Conservation (phyloP, 1,140 invertebrate species). For the Neodiprion lecontei region DNA sequence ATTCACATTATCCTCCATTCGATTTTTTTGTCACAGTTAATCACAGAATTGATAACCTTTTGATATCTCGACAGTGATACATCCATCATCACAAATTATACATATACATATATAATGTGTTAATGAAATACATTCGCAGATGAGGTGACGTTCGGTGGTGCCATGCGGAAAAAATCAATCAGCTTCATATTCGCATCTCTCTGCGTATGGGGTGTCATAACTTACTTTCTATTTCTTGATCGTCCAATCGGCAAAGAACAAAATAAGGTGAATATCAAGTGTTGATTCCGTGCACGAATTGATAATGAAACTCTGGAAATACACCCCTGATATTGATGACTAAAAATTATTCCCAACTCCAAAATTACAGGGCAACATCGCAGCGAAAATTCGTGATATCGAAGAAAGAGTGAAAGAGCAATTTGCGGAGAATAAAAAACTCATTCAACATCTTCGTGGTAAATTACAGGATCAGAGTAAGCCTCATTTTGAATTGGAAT, state of each 20-base stretch:
- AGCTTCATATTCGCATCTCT: slow-evolving; percentile 52
- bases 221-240: slow-evolving; percentile 54
- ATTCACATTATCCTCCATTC: no score
- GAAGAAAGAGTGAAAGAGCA: slow-evolving; percentile 48
- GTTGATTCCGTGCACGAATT: neutral
- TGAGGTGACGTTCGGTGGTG: slow-evolving; percentile 55
- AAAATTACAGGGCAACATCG: neutral
- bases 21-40: no score
- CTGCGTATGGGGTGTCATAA: slow-evolving; percentile 55
- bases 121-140: slow-evolving; percentile 33
- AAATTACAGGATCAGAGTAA: slow-evolving; percentile 44
- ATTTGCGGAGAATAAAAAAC: slow-evolving; percentile 45
- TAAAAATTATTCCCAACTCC: no score
- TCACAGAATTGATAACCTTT: no score
- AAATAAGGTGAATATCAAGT: slow-evolving; percentile 31
- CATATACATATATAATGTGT: no score
- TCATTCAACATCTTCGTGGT: slow-evolving; percentile 41
- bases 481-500: slow-evolving; percentile 11
- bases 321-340: no score
- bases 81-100: no score
- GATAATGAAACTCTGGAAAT: neutral
- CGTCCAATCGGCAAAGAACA: slow-evolving; percentile 48
- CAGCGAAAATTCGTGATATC: slow-evolving; percentile 45
- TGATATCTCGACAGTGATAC: no score
- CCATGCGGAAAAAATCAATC: slow-evolving; percentile 58